phyloP scores from a whole-genome alignment of 2,888 invertebrate species.

The Eupsilia transversa region DNA sequence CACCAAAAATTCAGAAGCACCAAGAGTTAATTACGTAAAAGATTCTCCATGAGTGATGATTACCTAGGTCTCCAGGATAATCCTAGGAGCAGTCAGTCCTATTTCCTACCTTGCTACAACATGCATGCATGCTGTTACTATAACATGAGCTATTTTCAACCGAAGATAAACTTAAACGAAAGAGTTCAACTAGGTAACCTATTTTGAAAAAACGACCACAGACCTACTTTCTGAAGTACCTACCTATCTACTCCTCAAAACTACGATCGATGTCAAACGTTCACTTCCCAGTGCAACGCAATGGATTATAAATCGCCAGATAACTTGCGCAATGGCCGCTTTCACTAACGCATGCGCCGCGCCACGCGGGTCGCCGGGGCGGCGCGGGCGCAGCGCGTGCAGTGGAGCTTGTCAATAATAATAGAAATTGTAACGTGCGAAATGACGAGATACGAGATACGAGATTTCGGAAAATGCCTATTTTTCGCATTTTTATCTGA shows the following conservation, averaged over 20 bases:
- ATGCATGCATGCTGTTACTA: too few species aligned
- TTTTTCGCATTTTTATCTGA: too few species aligned
- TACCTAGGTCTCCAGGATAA: too few species aligned
- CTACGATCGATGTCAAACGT: constrained; percentile 41
- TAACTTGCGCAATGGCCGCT: constrained; percentile 60
- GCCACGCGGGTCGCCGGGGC: too few species aligned
- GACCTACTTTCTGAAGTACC: background rate
- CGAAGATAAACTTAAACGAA: too few species aligned
- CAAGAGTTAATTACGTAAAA: too few species aligned
- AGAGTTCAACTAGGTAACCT: background rate
- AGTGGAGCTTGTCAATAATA: constrained; percentile 37
- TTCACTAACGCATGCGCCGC: constrained; percentile 50
- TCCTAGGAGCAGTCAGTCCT: too few species aligned
- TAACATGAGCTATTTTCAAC: too few species aligned
- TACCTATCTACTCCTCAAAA: background rate
- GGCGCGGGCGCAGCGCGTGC: background rate
- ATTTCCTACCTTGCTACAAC: too few species aligned
- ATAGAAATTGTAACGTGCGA: constrained; percentile 38
- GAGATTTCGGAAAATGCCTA: too few species aligned
- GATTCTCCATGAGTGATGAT: too few species aligned
- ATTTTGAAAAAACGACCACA: background rate
- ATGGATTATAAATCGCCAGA: constrained; percentile 54
- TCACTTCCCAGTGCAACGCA: constrained; percentile 54
- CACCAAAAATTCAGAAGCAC: too few species aligned
- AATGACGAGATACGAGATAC: constrained; percentile 23